These are phyloP conservation scores for Rhinatrema bivittatum DNA, from an alignment of 2,797 vertebrate species.

Conservation along the genomic window DNA sequence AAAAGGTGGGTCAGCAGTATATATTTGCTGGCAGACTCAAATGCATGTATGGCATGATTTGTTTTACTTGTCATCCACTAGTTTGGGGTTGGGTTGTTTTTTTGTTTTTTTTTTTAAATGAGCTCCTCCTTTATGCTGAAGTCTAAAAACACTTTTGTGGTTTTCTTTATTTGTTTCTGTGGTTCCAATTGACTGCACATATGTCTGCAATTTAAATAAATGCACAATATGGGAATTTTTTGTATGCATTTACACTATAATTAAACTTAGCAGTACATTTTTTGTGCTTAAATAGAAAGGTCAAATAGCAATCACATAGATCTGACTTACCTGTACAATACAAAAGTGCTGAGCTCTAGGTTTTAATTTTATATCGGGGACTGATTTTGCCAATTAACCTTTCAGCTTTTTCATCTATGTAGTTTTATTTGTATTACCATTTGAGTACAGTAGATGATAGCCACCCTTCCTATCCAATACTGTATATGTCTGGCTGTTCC, in stretches of 20 bases:
- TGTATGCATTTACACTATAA: not conserved
- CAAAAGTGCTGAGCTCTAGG: too few relatives aligned
- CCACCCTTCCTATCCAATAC: too few relatives aligned
- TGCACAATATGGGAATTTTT: not conserved
- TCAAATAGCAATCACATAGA: not conserved
- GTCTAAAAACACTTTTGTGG: not conserved
- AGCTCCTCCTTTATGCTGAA: too few relatives aligned
- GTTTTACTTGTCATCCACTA: not conserved
- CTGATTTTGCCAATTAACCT: too few relatives aligned
- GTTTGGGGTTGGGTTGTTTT: too few relatives aligned
- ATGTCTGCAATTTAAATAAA: not conserved
- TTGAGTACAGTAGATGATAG: too few relatives aligned
- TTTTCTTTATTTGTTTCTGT: not conserved
- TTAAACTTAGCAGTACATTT: not conserved
- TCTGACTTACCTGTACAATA: too few relatives aligned
- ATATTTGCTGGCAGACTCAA: not conserved
- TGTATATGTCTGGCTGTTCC: too few relatives aligned
- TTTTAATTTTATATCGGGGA: too few relatives aligned
- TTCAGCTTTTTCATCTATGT: too few relatives aligned
- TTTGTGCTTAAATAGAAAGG: not conserved
- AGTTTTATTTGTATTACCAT: too few relatives aligned
- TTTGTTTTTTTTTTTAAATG: constrained; percentile 4
- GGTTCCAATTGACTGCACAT: not conserved
- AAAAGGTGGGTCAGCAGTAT: constrained; percentile 52
- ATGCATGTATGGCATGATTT: not conserved